Conservation (phyloP, 2,888 invertebrate genomes). For the Augochlorella aurata region DNA sequence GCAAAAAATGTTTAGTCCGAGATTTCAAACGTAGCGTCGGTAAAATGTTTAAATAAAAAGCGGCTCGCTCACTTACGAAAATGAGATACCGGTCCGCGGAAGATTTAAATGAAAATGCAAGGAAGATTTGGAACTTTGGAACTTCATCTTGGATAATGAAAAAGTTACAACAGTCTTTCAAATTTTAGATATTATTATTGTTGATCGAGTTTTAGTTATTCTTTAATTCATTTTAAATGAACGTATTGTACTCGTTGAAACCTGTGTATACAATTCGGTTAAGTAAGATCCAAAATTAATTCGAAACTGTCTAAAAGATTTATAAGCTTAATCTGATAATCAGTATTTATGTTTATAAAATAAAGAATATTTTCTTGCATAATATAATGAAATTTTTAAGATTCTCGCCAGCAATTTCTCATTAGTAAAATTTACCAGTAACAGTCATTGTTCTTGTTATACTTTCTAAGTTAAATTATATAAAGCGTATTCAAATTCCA, state of each 20-base stretch:
- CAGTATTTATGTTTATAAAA: too few species aligned
- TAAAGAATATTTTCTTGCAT: too few species aligned
- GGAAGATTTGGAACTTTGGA: neutral
- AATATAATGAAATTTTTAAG: too few species aligned
- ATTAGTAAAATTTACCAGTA: too few species aligned
- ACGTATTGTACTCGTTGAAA: neutral
- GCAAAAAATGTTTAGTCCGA: slow-evolving; percentile 26
- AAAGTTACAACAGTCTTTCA: neutral
- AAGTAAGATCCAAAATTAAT: neutral
- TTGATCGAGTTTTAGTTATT: neutral
- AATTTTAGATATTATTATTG: neutral
- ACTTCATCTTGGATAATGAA: too few species aligned
- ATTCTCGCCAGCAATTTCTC: too few species aligned
- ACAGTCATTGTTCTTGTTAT: too few species aligned
- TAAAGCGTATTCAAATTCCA: too few species aligned
- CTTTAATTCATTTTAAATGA: neutral
- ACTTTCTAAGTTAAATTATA: too few species aligned
- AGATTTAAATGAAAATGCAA: neutral
- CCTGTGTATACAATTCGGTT: neutral
- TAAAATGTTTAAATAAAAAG: slow-evolving; percentile 1
- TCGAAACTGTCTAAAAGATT: too few species aligned
- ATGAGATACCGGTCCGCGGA: slow-evolving; percentile 12
- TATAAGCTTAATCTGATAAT: neutral
- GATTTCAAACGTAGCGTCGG: slow-evolving; percentile 13
- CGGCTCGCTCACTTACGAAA: neutral